phyloP scores from a whole-genome alignment of 2,797 vertebrate genomes.

The Fundulus diaphanus region DNA sequence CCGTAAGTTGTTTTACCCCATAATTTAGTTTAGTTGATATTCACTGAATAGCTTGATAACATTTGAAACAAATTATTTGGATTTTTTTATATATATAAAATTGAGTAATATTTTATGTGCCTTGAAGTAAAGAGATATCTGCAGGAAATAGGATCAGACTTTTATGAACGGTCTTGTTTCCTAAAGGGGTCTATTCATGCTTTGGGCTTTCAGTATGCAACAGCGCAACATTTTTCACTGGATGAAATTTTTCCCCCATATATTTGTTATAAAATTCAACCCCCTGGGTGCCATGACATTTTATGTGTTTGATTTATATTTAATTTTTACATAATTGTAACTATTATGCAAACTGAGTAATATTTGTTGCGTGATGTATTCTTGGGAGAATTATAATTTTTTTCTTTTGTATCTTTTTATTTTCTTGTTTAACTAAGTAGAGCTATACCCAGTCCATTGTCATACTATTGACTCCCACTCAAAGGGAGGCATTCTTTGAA shows the following conservation, averaged over 20 bases:
- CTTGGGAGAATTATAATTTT: no score
- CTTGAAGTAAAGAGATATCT: neutral
- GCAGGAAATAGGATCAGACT: neutral
- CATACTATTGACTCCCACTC: no score
- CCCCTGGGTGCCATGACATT: neutral
- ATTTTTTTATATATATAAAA: neutral
- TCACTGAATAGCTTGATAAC: neutral
- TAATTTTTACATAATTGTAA: neutral
- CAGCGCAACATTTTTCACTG: no score
- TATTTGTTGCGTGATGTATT: no score
- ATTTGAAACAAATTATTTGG: neutral
- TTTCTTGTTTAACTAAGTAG: no score
- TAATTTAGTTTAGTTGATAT: neutral
- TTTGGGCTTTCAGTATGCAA: neutral
- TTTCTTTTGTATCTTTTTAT: no score
- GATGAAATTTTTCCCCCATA: no score
- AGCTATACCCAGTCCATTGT: no score
- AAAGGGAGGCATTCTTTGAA: no score
- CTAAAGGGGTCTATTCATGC: neutral
- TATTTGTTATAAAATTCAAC: no score
- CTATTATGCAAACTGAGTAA: neutral
- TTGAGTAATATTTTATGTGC: neutral
- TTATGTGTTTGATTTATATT: neutral
- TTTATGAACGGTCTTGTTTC: neutral
- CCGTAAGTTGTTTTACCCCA: neutral